Evolutionary conservation across 2,888 invertebrate species (phyloP).

Genomic region (Eilema depressum): DNA sequence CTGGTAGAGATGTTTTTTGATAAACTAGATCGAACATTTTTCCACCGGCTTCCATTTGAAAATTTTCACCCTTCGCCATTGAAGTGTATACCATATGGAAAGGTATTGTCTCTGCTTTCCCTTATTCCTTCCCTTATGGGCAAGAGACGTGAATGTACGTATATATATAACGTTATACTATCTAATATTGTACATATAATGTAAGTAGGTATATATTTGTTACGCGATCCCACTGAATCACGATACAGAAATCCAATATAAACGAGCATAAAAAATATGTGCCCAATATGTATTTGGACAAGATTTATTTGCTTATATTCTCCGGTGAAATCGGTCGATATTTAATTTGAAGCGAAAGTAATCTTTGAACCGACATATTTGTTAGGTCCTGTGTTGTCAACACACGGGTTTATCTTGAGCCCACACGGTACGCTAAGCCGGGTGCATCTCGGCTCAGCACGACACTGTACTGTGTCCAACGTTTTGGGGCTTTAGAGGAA

Average conservation of each 20-base stretch:
- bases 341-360: constrained; percentile 39
- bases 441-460: constrained; percentile 60
- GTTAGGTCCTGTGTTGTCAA: constrained; percentile 45
- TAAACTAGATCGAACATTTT: too few relatives aligned
- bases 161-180: too few relatives aligned
- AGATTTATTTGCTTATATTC: constrained; percentile 24
- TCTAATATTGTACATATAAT: too few relatives aligned
- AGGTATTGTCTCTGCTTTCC: too few relatives aligned
- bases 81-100: too few relatives aligned
- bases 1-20: too few relatives aligned
- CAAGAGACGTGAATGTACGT: too few relatives aligned
- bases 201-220: too few relatives aligned
- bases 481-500: constrained; percentile 10
- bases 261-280: constrained; percentile 4
- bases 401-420: constrained; percentile 53
- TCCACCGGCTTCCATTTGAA: too few relatives aligned
- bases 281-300: constrained; percentile 16
- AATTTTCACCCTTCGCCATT: too few relatives aligned
- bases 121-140: too few relatives aligned
- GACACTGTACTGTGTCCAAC: constrained; percentile 42
- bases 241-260: not conserved
- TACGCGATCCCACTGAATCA: not conserved
- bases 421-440: constrained; percentile 58
- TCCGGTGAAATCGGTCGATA: constrained; percentile 25
- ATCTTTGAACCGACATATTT: constrained; percentile 32